phyloP scores from a whole-genome alignment of 2,888 invertebrate species.

The Cenopis cana region DNA sequence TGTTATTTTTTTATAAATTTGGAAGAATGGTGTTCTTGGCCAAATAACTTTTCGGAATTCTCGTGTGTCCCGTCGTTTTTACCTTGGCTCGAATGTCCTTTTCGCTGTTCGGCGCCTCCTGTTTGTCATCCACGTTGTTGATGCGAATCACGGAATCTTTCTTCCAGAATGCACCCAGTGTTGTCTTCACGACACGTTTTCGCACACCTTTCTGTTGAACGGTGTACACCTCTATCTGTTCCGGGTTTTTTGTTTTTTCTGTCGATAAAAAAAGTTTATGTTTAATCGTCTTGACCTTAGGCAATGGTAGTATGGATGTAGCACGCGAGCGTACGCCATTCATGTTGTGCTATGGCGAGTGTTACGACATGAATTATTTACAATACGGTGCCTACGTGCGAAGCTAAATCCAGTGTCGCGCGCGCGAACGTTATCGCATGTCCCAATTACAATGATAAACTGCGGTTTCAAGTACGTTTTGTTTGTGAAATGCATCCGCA shows the following conservation, averaged over 20 bases:
- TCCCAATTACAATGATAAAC: constrained; percentile 54
- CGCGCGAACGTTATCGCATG: constrained; percentile 60
- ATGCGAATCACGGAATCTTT: constrained; percentile 88
- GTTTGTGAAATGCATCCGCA: constrained; percentile 29
- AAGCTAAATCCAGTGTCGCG: constrained; percentile 64
- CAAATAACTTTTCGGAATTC: neutral
- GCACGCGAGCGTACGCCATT: constrained; percentile 51
- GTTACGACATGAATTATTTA: constrained; percentile 63
- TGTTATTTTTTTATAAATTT: neutral
- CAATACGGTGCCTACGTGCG: constrained; percentile 63
- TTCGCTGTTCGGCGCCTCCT: constrained; percentile 87
- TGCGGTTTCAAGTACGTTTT: constrained; percentile 48
- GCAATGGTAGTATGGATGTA: neutral
- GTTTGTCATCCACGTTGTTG: constrained; percentile 90
- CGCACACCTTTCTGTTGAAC: constrained; percentile 85
- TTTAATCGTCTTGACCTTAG: constrained; percentile 34
- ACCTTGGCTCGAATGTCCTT: constrained; percentile 89
- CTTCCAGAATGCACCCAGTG: constrained; percentile 88
- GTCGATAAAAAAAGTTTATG: constrained; percentile 58
- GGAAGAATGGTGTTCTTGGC: neutral
- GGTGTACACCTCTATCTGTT: constrained; percentile 89
- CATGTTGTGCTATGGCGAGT: constrained; percentile 56
- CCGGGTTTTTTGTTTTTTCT: constrained; percentile 91
- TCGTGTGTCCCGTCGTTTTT: constrained; percentile 50
- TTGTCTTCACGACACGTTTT: constrained; percentile 86